These are phyloP conservation scores for Daboia siamensis DNA, from an alignment of 2,113 vertebrate genomes.

Conservation along the genomic window DNA sequence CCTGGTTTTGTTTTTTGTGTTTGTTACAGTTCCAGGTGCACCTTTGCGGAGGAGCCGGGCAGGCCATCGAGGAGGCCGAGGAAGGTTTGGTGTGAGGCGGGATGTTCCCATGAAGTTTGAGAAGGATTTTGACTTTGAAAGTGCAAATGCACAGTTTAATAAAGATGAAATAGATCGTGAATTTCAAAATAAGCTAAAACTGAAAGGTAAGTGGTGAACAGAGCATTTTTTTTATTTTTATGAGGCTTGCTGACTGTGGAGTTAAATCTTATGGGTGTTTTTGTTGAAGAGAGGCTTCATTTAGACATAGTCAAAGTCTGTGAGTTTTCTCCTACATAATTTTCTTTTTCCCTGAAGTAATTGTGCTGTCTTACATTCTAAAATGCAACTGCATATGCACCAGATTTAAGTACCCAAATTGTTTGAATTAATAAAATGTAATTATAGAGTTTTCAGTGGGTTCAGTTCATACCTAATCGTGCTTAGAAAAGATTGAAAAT, in stretches of 20 bases:
- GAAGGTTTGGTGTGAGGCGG: conserved; percentile 83
- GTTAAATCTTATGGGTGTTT: not conserved
- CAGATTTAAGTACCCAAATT: not conserved
- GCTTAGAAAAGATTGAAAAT: not conserved
- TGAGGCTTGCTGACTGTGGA: not conserved
- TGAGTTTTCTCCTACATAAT: not conserved
- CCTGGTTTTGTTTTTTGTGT: not conserved
- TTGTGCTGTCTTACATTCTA: not conserved
- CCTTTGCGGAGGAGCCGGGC: conserved; percentile 80
- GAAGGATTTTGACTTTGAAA: conserved; percentile 98
- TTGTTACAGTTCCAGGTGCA: conserved; percentile 64
- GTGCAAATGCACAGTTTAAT: conserved; percentile 96
- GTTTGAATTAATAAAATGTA: not conserved
- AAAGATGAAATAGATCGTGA: conserved; percentile 98
- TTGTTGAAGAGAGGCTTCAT: not conserved
- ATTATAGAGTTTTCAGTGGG: not conserved
- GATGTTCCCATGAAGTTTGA: conserved; percentile 98
- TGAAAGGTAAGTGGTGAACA: conserved; percentile 80
- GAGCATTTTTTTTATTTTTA: not conserved
- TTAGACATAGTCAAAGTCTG: not conserved
- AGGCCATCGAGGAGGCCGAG: conserved; percentile 88
- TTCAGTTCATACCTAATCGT: not conserved
- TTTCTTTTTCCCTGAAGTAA: not conserved
- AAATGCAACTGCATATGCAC: not conserved
- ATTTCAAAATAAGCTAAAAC: conserved; percentile 96